phyloP scores from a whole-genome alignment of 2,113 vertebrate species.

The Lipophrys pholis region DNA sequence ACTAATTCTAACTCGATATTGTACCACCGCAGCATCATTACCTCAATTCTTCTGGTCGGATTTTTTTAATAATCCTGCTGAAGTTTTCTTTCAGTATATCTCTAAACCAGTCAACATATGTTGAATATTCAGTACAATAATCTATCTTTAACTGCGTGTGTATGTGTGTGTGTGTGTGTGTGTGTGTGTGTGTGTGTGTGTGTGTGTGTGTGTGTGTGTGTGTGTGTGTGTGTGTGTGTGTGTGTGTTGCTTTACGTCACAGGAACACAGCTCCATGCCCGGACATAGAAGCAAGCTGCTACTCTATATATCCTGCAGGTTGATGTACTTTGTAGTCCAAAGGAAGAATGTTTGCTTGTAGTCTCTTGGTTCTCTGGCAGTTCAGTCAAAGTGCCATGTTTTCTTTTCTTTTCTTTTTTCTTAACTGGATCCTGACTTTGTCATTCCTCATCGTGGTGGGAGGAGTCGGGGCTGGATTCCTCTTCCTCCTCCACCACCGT shows the following conservation, averaged over 20 bases:
- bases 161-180: constrained; percentile 1
- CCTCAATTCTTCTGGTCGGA: background rate
- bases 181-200: background rate
- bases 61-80: background rate
- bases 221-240: background rate
- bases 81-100: background rate
- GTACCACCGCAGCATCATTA: constrained; percentile 2
- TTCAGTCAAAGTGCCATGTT: constrained; percentile 15
- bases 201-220: constrained; percentile 21
- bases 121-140: constrained; percentile 18
- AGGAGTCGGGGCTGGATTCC: constrained; percentile 92
- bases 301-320: constrained; percentile 46
- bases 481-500: constrained; percentile 78
- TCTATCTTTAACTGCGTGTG: constrained; percentile 32
- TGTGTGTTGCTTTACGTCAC: constrained; percentile 43
- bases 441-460: constrained; percentile 87
- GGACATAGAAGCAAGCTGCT: constrained; percentile 55
- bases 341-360: constrained; percentile 11
- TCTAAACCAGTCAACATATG: constrained; percentile 13
- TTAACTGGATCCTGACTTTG: constrained; percentile 30
- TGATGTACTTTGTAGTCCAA: constrained; percentile 42
- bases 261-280: constrained; percentile 36
- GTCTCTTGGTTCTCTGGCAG: constrained; percentile 29
- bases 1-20: background rate
- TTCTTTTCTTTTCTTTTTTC: constrained; percentile 14